Conservation (phyloP, 2,113 vertebrate genomes). For the Antechinus flavipes region DNA sequence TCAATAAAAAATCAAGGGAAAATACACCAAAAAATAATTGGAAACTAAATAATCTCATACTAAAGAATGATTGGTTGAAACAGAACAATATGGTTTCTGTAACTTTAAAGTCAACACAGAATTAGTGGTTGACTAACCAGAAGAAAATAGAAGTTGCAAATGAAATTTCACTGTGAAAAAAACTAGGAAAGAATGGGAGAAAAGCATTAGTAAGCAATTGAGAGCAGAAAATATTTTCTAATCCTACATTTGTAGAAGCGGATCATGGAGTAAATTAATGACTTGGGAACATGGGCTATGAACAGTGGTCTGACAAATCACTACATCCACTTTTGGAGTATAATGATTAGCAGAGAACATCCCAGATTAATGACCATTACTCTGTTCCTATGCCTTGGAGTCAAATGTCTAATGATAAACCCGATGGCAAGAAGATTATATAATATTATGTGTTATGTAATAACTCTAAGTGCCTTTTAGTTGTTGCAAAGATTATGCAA, state of each 20-base stretch:
- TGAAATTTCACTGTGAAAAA: slow-evolving; percentile 18
- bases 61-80: no score
- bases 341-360: not conserved
- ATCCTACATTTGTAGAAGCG: not conserved
- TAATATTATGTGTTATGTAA: not conserved
- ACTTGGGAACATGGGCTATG: not conserved
- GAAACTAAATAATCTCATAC: no score
- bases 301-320: not conserved
- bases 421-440: not conserved
- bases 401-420: not conserved
- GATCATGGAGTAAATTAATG: slow-evolving; percentile 13
- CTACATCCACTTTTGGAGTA: not conserved
- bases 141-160: slow-evolving; percentile 19
- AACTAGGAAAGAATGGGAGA: not conserved
- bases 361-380: not conserved
- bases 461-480: not conserved
- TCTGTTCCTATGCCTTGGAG: not conserved
- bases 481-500: not conserved
- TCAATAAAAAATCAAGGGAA: no score
- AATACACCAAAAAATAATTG: no score
- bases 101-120: slow-evolving; percentile 12
- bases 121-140: slow-evolving; percentile 21
- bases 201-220: slow-evolving; percentile 11
- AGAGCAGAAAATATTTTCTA: not conserved
- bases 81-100: slow-evolving; percentile 23